Conservation (phyloP, 2,113 vertebrate genomes). For the Cettia cetti region DNA sequence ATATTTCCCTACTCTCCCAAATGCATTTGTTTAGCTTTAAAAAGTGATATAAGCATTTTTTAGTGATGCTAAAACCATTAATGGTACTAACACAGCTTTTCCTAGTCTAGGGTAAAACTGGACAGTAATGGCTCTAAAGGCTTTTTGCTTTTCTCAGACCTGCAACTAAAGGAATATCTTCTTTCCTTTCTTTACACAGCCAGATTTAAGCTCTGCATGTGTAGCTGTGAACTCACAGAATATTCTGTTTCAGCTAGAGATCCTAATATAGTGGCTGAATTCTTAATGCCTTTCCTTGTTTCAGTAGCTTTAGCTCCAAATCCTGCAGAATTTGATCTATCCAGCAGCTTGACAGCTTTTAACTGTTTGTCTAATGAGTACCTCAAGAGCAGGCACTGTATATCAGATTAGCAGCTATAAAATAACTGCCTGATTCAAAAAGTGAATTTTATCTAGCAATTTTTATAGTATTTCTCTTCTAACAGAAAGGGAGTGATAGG, state of each 20-base stretch:
- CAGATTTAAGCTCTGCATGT: neutral
- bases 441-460: neutral
- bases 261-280: conserved; percentile 1
- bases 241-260: conserved; percentile 17
- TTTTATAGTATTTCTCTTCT: neutral
- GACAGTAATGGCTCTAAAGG: neutral
- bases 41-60: neutral
- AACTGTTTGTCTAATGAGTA: conserved; percentile 32
- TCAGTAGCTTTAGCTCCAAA: neutral
- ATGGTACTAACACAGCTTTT: neutral
- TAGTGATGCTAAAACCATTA: neutral
- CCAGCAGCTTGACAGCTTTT: neutral
- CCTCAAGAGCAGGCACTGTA: neutral
- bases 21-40: neutral
- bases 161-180: neutral
- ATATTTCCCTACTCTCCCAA: neutral
- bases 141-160: neutral
- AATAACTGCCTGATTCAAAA: neutral
- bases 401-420: neutral
- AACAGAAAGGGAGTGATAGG: neutral
- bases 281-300: neutral
- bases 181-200: neutral
- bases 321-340: neutral
- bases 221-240: neutral
- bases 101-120: neutral